Evolutionary conservation across 2,113 vertebrate genomes (phyloP), one percentile per base, ranked within the genome.

Genomic region (Muntiacus reevesi): DNA sequence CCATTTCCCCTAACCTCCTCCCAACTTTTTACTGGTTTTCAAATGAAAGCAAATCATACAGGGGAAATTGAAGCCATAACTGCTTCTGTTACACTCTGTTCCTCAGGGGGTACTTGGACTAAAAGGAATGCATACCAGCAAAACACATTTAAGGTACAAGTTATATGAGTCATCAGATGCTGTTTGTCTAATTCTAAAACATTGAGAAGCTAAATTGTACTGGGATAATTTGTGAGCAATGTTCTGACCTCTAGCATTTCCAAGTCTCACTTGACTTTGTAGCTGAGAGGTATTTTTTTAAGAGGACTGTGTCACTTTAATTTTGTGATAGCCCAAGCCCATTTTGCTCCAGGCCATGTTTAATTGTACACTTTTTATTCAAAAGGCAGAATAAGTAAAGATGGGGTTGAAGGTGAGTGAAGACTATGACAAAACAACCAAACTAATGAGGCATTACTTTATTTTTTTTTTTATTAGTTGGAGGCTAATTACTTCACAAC

Each of bases 211-310:
- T 89, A 79, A 96, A 92, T 94, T 82, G 78, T 84, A 47, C 91
- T 64, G 59, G 33, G 64, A 55, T 97, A 62, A 98, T 96, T 94
- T 95, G 87, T 97, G 81, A 97, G 85, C 88, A 54, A n/a, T 93
- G 90, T 96, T 95, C 74, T 96, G 96, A 96, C 96, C 92, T 90
- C 27, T 82, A 54, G 54, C 62, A 88, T 84, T 92, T 92, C 79
- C 62, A 79, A 85, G 57, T 92, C 54, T 95, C 78, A 87, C 60
- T 95, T 79, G 83, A 89, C 79, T 95, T n/a, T 54, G 33, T 94
- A 88, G 62, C 79, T 96, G 76, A 84, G 55, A 78, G 79, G 33
- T 86, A 6, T 96, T 91, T 95, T 96, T 94, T 64, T 15, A 95
- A 95, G 64, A 95, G 43, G 43, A 93, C 62, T 64, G 15, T 94